Evolutionary conservation across 2,797 vertebrate species (phyloP).

Genomic region (Pteropus rufus): DNA sequence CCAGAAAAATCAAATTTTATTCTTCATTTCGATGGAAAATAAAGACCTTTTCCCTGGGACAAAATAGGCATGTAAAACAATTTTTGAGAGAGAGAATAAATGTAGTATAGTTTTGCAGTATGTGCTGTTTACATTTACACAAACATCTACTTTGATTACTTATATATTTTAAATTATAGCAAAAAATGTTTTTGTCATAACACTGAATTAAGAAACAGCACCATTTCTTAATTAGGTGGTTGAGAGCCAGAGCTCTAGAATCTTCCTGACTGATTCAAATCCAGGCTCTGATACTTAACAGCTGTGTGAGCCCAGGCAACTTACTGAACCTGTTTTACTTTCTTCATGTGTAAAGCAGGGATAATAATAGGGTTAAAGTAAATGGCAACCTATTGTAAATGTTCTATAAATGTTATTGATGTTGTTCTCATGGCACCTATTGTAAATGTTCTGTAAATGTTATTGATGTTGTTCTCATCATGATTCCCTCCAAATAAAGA

Average conservation of each 20-base stretch:
- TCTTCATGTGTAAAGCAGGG: not conserved
- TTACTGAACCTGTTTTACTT: not conserved
- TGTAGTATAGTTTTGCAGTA: not conserved
- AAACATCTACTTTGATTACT: conserved; percentile 33
- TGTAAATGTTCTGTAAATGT: not conserved
- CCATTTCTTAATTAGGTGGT: conserved; percentile 18
- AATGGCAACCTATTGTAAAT: not conserved
- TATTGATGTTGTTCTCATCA: not conserved
- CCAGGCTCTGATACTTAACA: not conserved
- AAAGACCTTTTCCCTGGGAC: not conserved
- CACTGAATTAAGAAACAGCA: conserved; percentile 47
- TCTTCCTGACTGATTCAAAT: not conserved
- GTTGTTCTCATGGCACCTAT: not conserved
- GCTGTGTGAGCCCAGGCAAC: not conserved
- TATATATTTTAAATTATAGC: conserved; percentile 45
- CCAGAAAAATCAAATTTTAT: conserved; percentile 48
- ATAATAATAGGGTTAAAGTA: not conserved
- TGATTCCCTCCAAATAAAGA: not conserved
- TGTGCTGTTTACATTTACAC: not conserved
- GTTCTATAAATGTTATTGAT: not conserved
- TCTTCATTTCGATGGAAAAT: not conserved
- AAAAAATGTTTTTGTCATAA: conserved; percentile 34
- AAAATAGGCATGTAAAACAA: conserved; percentile 29
- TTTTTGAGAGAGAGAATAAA: conserved; percentile 19
- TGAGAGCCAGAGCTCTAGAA: not conserved